Conservation (phyloP, 1,140 invertebrate genomes). For the Anoplolepis gracilipes region DNA sequence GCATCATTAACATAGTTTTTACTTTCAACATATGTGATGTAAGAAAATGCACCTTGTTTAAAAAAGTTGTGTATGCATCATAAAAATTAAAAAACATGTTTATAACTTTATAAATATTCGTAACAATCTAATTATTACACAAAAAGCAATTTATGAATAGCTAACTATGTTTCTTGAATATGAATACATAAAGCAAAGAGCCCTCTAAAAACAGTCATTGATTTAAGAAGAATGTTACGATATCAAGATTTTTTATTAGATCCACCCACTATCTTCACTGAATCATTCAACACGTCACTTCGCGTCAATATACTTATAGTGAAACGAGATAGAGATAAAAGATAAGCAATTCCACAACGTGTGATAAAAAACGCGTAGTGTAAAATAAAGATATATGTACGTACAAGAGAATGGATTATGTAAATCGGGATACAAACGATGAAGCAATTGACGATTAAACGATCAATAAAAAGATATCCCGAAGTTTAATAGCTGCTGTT, state of each 20-base stretch:
- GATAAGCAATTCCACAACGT: constrained; percentile 21
- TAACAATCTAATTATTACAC: neutral
- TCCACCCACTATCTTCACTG: too few species aligned
- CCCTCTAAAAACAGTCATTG: neutral
- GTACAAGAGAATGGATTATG: constrained; percentile 32
- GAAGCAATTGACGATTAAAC: constrained; percentile 30
- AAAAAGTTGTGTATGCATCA: neutral
- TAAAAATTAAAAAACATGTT: constrained; percentile 14
- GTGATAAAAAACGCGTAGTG: neutral
- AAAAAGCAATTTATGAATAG: neutral
- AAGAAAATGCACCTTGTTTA: neutral
- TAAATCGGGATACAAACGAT: constrained; percentile 36
- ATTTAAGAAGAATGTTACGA: neutral
- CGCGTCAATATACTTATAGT: neutral
- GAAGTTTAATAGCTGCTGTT: constrained; percentile 56
- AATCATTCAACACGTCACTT: neutral
- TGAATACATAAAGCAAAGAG: neutral
- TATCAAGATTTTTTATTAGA: neutral
- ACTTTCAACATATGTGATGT: neutral
- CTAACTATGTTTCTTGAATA: neutral
- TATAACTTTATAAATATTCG: neutral
- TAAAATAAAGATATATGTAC: neutral
- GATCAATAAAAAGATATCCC: constrained; percentile 55
- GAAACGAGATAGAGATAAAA: constrained; percentile 8
- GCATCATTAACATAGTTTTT: neutral